Evolutionary conservation across 2,797 vertebrate genomes (phyloP), one percentile per base, ranked within the genome.

Genomic region (Smutsia temminckii): DNA sequence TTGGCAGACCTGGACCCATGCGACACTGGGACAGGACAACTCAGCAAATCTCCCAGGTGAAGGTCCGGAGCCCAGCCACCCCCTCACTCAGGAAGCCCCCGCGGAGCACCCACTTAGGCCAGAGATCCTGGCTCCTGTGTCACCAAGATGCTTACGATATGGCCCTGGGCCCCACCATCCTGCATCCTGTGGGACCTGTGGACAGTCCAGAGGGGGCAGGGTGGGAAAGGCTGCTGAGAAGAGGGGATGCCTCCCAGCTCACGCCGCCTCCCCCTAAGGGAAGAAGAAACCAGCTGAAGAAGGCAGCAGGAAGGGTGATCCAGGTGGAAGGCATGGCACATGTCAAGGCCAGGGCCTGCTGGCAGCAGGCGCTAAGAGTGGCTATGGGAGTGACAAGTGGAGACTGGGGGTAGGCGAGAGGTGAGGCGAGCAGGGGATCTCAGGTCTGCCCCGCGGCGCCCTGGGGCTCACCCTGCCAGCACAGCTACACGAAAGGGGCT

Each of bases 401-500:
- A 17, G 34, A 5, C 18, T 13, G n/a, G 21, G 13, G 2, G 27
- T 32, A 80, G 32, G 37, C 6, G 20, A 29, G 55, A 40, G 29
- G 18, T 12, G 46, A 46, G 37, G 11, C 32, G 8, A 20, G 87
- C n/a, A 59, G 29, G 57, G 32, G 25, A 2, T 18, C 27, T 1
- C 34, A 9, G 74, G 42, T 46, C 42, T 46, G 42, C 2, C 42
- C 42, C 0, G 3, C 75, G 29, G 34, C 13, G 16, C 34, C 8
- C 34, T 27, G 16, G 20, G 77, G 55, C 55, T 34, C 78, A 29
- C 55, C 27, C 42, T 3, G 18, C 64, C 4, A 20, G 25, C 61
- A 2, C 7, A 0, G 27, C 25, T 63, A 12, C 11, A 5, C 2
- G 12, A 34, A 66, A 64, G 13, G 6, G 49, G 9, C 53, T 5